Evolutionary conservation across 2,888 invertebrate species (phyloP), one percentile per base, ranked within the genome.

Genomic region (Trichopoda pennipes): DNA sequence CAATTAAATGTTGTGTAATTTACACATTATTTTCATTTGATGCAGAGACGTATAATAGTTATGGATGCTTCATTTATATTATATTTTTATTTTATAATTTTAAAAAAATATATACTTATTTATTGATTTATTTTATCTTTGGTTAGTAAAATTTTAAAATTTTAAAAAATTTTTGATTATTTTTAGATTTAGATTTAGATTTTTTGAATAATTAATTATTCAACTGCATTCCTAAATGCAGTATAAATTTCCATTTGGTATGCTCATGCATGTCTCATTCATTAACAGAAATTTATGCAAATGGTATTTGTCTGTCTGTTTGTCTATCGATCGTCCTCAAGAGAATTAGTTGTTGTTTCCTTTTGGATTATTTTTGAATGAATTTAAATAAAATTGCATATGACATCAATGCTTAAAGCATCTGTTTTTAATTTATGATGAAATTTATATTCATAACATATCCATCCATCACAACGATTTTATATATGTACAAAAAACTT

Each of bases 1-100:
- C 82, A 82, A 79, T 82, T 82, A 75, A 79, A 75, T 75, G 49
- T 55, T 68, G 49, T 72, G 79, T 72, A 75, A 74, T 53, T 78
- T 70, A 44, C 60, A 66, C 60, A 81, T 66, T 77, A 70, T 55
- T 64, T 70, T 44, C 17, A 53, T 10, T 53, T 53, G 32, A 6
- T 14, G 1, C 68, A 53, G 44, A 47, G 23, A 32, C 64, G 60
- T 56, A 42, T n/a, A 2, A 3, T 12, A 21, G 17, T 14, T 12
- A 38, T 38, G 38, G 12, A 12, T 38, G 12, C 38, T 28, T 28
- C 10, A 10, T 12, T 12, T 38, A 38, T 6, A 38, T 38, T 12
- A 28, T 1, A 7, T 28, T 28, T 28, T 28, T 28, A 28, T 28
- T 6, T 28, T 7, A 28, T 1, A 28, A 28, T 3, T 28, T n/a